Base-by-base conservation (phyloP, 2,113 vertebrate species). In the Tiliqua scincoides region DNA sequence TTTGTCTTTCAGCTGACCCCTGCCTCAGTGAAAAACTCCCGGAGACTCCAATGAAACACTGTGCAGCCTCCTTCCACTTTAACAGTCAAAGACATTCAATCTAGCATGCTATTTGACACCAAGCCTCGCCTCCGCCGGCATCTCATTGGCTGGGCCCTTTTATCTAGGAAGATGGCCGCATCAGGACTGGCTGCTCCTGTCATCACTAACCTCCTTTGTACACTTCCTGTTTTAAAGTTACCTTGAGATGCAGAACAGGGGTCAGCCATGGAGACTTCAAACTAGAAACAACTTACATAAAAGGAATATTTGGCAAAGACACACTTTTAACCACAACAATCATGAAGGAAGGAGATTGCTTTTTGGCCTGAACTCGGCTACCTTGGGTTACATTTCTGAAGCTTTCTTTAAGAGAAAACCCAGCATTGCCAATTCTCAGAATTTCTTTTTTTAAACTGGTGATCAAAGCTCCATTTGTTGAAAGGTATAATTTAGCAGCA, bases 141-240 rank as follows among this genome's bases (percentile, higher is more conserved):
- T 54, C 73, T 93, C 71, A 98, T 97, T 98, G 97, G 98, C 93
- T 90, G 70, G 40, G 48, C 68, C 40, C 82, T 84, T 94, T 94
- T 89, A 89, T 90, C 70, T 71, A 67, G 68, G 89, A 87, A 86
- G 84, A 90, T 92, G 86, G 85, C 80, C 79, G 79, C 54, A 18
- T 83, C 9, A 35, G 4, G 61, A 97, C 96, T 96, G 96, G 96
- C 62, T 77, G 86, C 79, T 80, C 68, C 62, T n/a, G 75, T 87
- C 90, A 87, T 95, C 95, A 94, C 92, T 95, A 93, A 93, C 95
- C 94, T 92, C 94, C 83, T 93, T 94, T 91, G 93, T 88, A 97
- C 97, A 98, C 98, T 99, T 99, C 98, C 98, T 98, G 98, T 97
- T 99, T 97, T 97, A 97, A 96, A 99, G 98, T 99, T 99, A 99